Conservation (phyloP, 2,888 invertebrate species). For the Litoditis marina region DNA sequence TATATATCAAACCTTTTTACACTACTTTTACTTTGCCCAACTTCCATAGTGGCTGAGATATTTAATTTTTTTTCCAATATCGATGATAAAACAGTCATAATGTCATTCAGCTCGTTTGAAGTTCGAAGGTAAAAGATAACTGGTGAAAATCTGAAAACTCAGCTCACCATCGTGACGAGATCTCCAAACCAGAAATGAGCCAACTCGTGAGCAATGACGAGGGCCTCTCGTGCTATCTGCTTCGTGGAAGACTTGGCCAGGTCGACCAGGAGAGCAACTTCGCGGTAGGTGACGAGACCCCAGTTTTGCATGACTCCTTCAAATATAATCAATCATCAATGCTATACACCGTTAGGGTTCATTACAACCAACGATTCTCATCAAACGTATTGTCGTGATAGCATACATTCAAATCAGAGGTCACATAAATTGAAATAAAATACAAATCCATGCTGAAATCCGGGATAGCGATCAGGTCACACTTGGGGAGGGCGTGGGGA, state of each 20-base stretch:
- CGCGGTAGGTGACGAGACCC: constrained; percentile 90
- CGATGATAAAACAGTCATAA: too few species aligned
- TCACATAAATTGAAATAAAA: neutral
- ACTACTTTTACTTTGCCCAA: too few species aligned
- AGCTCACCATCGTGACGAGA: constrained; percentile 82
- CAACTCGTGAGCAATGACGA: constrained; percentile 80
- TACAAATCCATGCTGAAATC: constrained; percentile 78
- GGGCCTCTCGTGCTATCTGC: constrained; percentile 69
- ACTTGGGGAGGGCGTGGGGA: constrained; percentile 89
- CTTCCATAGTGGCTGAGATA: too few species aligned
- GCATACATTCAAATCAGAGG: too few species aligned
- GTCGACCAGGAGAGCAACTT: constrained; percentile 85
- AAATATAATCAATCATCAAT: constrained; percentile 8
- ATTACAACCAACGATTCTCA: too few species aligned
- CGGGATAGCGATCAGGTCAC: constrained; percentile 91
- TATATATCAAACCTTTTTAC: too few species aligned
- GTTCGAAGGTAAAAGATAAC: too few species aligned
- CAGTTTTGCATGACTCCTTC: constrained; percentile 89
- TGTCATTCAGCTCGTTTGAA: too few species aligned
- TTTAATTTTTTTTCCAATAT: too few species aligned
- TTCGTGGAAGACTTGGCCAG: constrained; percentile 80
- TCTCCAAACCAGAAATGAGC: constrained; percentile 99
- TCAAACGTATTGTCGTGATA: too few species aligned
- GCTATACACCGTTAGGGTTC: too few species aligned
- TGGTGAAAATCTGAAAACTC: too few species aligned